Base-by-base conservation (phyloP, 2,888 invertebrate species). In the Cantharis rufa region DNA sequence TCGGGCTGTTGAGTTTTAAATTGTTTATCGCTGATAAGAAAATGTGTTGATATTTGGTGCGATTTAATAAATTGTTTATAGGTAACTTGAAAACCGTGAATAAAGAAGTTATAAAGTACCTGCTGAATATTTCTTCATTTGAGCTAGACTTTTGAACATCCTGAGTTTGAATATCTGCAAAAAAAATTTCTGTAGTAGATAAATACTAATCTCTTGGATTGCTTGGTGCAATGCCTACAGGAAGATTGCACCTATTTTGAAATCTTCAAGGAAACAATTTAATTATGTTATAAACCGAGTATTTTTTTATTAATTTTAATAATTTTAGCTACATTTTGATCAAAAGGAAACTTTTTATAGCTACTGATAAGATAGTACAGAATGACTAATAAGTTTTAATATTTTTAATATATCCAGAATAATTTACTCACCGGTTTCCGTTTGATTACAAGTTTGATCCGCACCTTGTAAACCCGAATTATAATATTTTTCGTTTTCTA, bases 401-500 rank as follows among this genome's bases (percentile, higher is more conserved):
- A 48, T n/a, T n/a, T n/a, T 32, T 13, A n/a, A 48, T 48, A 48
- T n/a, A 48, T n/a, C n/a, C 48, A 1, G n/a, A 48, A 48, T n/a
- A 13, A 48, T 48, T 75, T 75, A 75, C 75, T 75, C 75, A 75
- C 75, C 62, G 11, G 64, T n/a, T 32, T 18, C 74, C 68, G 61
- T 28, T 63, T 70, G 74, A 70, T 74, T 48, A 63, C 13, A 66
- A 66, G 21, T 18, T 16, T 68, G 15, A 15, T 15, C 74, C 24
- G 24, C 62, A 21, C 24, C 71, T 21, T 72, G 71, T 73, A 78
- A 75, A 16, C 73, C 74, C 11, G 78, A 81, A 70, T 78, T 79
- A 72, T 82, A 81, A 16, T 79, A 81, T 72, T 82, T 82, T 81
- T 86, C 86, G 63, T 83, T 84, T 82, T 83, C 81, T 61, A 86